Evolutionary conservation across 2,113 vertebrate species (phyloP).

Genomic region (Phrynosoma platyrhinos): DNA sequence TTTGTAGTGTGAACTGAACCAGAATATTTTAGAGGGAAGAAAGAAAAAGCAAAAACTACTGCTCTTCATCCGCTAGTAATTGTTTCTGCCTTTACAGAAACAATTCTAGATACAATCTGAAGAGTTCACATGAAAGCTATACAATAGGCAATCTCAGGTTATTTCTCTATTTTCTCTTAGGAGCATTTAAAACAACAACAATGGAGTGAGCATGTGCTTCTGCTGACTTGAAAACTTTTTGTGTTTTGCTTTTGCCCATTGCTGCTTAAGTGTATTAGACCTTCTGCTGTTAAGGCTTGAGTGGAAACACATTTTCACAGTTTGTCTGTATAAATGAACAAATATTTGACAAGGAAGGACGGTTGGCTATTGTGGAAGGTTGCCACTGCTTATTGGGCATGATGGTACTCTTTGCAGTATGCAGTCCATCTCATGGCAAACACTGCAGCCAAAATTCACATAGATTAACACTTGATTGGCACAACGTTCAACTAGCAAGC

Average conservation of each 20-base stretch:
- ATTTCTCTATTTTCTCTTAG: background rate
- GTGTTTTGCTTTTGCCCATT: constrained; percentile 18
- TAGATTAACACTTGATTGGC: constrained; percentile 50
- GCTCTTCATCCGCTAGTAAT: background rate
- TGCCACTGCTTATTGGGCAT: constrained; percentile 55
- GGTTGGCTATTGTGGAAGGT: constrained; percentile 56
- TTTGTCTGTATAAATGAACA: constrained; percentile 57
- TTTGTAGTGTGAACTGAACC: too few species aligned
- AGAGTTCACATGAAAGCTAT: background rate
- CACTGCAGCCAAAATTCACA: constrained; percentile 49
- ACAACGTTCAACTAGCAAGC: constrained; percentile 29
- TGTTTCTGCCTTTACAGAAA: background rate
- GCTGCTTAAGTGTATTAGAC: constrained; percentile 52
- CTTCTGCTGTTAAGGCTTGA: constrained; percentile 55
- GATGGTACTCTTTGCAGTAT: constrained; percentile 46
- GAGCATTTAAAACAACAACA: background rate
- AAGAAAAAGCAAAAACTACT: background rate
- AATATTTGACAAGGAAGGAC: constrained; percentile 58
- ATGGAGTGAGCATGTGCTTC: constrained; percentile 14
- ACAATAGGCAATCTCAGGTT: background rate
- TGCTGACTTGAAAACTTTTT: constrained; percentile 19
- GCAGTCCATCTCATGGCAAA: background rate
- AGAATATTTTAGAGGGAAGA: too few species aligned
- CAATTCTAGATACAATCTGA: background rate
- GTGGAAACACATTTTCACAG: constrained; percentile 68